These are phyloP conservation scores for Margarornis squamiger DNA, from an alignment of 2,797 vertebrate species.

Conservation along the genomic window DNA sequence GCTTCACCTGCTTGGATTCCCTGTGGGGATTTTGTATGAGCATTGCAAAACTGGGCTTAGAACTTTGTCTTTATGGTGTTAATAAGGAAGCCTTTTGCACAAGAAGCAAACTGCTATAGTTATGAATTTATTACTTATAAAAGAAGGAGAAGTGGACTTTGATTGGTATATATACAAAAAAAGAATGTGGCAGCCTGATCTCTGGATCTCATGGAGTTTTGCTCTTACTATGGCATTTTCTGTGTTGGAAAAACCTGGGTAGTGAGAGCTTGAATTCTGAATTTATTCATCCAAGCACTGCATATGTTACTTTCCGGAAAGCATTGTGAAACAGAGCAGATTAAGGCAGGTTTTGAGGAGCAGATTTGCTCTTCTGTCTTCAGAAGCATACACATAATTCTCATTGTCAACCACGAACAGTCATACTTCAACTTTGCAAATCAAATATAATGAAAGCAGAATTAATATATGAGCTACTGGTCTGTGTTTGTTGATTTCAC, in stretches of 20 bases:
- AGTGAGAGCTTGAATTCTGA: neutral
- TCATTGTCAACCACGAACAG: neutral
- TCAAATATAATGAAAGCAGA: neutral
- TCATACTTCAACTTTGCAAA: neutral
- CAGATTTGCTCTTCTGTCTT: neutral
- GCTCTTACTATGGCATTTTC: neutral
- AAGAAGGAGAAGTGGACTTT: neutral
- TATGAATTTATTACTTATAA: rapidly evolving
- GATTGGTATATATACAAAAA: neutral
- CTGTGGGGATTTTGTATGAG: neutral
- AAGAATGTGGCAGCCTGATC: neutral
- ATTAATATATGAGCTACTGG: neutral
- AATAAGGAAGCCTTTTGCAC: neutral
- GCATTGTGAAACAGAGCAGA: neutral
- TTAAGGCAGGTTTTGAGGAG: neutral
- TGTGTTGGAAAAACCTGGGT: neutral
- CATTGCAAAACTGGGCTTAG: neutral
- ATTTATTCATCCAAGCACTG: neutral
- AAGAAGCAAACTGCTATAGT: neutral
- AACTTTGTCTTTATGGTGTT: neutral
- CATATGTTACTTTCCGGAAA: neutral
- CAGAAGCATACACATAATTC: neutral
- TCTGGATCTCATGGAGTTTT: neutral
- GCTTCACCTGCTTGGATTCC: neutral
- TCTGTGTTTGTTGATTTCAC: neutral